Evolutionary conservation across 2,888 invertebrate genomes (phyloP).

Genomic region (Thysanoteuthis rhombus): DNA sequence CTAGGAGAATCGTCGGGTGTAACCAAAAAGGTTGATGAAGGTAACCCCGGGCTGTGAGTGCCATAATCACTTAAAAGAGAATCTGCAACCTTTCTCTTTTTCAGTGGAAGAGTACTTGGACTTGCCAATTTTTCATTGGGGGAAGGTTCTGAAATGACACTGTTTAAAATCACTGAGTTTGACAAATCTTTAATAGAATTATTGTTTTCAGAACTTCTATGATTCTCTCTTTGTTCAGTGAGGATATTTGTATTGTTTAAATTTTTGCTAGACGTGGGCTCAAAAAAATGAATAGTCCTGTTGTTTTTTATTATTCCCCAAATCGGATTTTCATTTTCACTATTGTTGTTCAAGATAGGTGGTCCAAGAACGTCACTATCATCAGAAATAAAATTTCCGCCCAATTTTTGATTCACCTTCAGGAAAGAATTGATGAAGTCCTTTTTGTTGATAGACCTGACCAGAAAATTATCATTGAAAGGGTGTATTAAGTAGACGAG

Average conservation of each 20-base stretch:
- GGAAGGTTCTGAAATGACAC: background rate
- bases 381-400: too few relatives aligned
- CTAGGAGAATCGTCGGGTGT: background rate
- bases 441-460: background rate
- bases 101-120: background rate
- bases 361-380: background rate
- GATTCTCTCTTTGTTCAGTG: background rate
- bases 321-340: background rate
- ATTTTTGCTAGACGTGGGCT: background rate
- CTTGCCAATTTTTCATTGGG: background rate
- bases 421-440: background rate
- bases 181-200: background rate
- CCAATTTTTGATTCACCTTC: background rate
- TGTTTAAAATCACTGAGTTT: background rate
- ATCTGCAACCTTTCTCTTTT: background rate
- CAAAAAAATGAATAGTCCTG: background rate
- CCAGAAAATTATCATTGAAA: background rate
- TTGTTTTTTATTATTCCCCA: background rate
- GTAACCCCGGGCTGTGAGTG: background rate
- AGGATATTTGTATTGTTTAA: background rate
- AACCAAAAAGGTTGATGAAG: background rate
- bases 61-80: background rate
- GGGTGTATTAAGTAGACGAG: background rate
- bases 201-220: background rate
- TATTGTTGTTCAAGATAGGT: background rate